Base-by-base conservation (phyloP, 1,140 invertebrate genomes). In the Berghia stephanieae region DNA sequence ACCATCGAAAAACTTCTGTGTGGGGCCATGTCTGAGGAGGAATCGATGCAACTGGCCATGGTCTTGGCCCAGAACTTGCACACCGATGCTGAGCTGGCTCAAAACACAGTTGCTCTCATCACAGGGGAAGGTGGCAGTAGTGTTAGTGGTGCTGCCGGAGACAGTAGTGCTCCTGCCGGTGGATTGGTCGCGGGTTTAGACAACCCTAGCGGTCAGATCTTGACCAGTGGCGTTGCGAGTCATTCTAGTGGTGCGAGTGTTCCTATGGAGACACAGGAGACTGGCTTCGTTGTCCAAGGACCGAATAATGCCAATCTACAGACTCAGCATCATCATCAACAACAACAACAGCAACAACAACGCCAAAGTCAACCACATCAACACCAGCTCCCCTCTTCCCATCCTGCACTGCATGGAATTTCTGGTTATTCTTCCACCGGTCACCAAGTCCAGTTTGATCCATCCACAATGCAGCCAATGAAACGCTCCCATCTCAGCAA, bases 1-100 rank as follows among this genome's bases (percentile, higher is more conserved):
- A 74, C 82, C 2, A 68, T 85, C 43, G 84, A 86, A 43, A 83
- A 82, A 34, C 75, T 86, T 2, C 72, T 83, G 46, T 79, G 79
- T n/a, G 81, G 82, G 16, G 75, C 80, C 55, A 82, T 83, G 73
- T 76, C 72, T n/a, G 82, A 83, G 24, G 80, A 83, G 66, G 79
- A 80, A 27, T 75, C 80, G n/a, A 68, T 71, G 66, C 68, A 76
- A 46, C 43, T 81, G 38, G 80, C 77, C 5, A 49, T 74, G 73
- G 38, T 71, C 2, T 52, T 81, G 36, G 52, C 75, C n/a, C 74
- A 76, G 63, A 76, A 68, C 44, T 63, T 76, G 5, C 63, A 67
- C 31, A 67, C 38, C 13, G 74, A 76, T 42, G 74, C 63, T 10
- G 74, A 76, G 31, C 74, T 76, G 16, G 74, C 60, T 4, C 74